Conservation (phyloP, 2,113 vertebrate species). For the Spilogale gracilis region DNA sequence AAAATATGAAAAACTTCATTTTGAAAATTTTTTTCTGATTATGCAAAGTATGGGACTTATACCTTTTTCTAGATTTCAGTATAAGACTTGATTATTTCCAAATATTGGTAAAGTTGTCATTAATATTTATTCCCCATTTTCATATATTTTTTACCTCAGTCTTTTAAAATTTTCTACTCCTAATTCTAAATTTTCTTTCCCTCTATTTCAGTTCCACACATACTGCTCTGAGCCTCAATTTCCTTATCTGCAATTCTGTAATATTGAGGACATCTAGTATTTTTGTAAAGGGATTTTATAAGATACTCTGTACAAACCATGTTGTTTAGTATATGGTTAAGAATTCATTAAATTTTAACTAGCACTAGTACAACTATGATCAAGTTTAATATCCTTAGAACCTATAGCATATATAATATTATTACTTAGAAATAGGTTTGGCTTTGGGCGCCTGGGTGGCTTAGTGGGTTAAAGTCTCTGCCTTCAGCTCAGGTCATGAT, state of each 20-base stretch:
- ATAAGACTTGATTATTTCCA: neutral
- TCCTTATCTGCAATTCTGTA: conserved; percentile 38
- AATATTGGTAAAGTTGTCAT: neutral
- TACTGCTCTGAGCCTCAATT: neutral
- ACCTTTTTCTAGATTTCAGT: neutral
- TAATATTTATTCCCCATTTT: neutral
- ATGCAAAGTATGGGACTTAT: neutral
- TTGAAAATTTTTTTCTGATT: neutral
- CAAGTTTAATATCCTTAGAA: conserved; percentile 45
- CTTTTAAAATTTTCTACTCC: neutral
- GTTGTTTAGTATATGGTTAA: conserved; percentile 18
- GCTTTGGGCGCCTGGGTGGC: neutral
- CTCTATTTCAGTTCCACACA: conserved; percentile 1
- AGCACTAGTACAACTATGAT: conserved; percentile 20
- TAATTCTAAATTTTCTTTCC: neutral
- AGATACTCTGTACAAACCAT: conserved; percentile 37
- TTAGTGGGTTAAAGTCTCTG: too few species aligned
- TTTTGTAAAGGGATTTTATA: conserved; percentile 23
- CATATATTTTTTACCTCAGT: neutral
- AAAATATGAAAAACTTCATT: neutral
- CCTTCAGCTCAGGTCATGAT: too few species aligned
- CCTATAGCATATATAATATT: neutral
- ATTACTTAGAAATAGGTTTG: neutral
- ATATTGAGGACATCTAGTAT: conserved; percentile 38
- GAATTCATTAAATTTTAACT: conserved; percentile 61